Base-by-base conservation (phyloP, 2,113 vertebrate species). In the Ophthalmolycus amberensis region DNA sequence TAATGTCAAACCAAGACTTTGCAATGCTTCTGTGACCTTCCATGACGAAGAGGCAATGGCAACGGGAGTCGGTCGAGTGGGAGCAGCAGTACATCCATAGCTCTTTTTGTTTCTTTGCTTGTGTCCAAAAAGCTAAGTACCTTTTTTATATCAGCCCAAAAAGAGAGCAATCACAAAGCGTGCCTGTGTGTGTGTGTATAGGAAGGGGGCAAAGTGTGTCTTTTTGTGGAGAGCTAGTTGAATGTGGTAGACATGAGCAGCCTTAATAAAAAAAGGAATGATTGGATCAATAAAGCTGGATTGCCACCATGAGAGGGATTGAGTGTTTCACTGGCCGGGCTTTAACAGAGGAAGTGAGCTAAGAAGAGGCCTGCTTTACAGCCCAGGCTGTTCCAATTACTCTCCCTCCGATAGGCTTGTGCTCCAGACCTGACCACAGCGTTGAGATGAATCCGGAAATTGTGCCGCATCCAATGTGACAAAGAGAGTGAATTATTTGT, bases 271-370 rank as follows among this genome's bases (percentile, higher is more conserved):
- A 89, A 82, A 27, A 59, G 80, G 82, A 88, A 90, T 85, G 84
- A 92, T 86, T 73, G 81, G 83, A 90, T 91, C 88, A 90, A 89
- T 92, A 87, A 93, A 92, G 74, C 75, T 40, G 76, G 83, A 90
- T 85, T 87, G 77, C 82, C 81, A 88, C 82, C 82, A 82, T 80
- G 87, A 91, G 84, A 75, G 77, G 66, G 78, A 82, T 82, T 83
- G 86, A 62, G 79, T 60, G 73, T 73, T 89, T 87, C 78, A 75
- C 79, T 79, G 75, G 79, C 42, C 5, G 40, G 38, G 69, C 81
- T 87, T 90, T 79, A 91, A 90, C 81, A 73, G 77, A 79, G 80
- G 81, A 63, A 77, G 62, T 37, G 37, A 84, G 75, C 82, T 82
- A 87, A 87, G 82, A 64, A 52, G 71, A 78, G 71, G 50, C 44